Evolutionary conservation across 2,888 invertebrate genomes (phyloP).

Genomic region (Drosophila buzzatii): DNA sequence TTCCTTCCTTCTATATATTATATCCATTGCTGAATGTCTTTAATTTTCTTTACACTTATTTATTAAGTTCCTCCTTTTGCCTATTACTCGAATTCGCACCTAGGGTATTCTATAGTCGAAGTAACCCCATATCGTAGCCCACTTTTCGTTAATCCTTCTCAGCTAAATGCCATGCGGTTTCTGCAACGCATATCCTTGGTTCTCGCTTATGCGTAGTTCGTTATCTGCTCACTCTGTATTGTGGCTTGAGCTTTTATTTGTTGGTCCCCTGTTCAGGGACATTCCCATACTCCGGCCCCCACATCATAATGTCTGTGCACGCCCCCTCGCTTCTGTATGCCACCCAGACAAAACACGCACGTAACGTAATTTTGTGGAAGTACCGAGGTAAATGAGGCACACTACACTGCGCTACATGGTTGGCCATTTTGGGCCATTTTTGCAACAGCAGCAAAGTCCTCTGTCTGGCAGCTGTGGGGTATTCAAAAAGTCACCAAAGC

Average conservation of each 20-base stretch:
- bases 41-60: neutral
- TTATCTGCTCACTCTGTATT: conserved; percentile 64
- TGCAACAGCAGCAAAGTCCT: neutral
- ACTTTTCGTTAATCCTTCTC: conserved; percentile 28
- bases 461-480: conserved; percentile 34
- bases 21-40: neutral
- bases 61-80: neutral
- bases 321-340: conserved; percentile 9
- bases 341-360: conserved; percentile 25
- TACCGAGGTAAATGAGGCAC: conserved; percentile 49
- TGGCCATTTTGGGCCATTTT: conserved; percentile 1
- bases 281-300: neutral
- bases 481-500: conserved; percentile 33
- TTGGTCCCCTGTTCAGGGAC: conserved; percentile 33
- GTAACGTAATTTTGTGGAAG: conserved; percentile 57
- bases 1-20: neutral
- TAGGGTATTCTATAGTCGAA: conserved; percentile 1
- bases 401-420: conserved; percentile 54
- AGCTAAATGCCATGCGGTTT: conserved; percentile 14
- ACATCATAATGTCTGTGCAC: conserved; percentile 14
- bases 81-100: no score
- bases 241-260: conserved; percentile 74
- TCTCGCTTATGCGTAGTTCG: conserved; percentile 70
- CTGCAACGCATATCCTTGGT: conserved; percentile 65
- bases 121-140: neutral